Evolutionary conservation across 2,797 vertebrate genomes (phyloP).

Genomic region (Muscicapa comitata): DNA sequence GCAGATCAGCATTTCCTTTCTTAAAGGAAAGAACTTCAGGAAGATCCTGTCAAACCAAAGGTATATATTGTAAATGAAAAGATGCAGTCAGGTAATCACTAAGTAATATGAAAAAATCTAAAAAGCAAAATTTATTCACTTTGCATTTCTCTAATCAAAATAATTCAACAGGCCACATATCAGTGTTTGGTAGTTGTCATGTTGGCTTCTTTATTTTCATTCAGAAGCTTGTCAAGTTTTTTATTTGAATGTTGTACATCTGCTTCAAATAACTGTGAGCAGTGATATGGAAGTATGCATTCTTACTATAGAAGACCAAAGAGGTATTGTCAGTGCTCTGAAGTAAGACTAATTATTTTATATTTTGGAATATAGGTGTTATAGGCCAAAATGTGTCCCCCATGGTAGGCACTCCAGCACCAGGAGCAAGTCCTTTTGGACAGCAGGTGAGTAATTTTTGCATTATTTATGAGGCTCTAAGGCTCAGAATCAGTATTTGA

Average conservation of each 20-base stretch:
- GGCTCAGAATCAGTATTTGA: not conserved
- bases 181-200: not conserved
- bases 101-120: not conserved
- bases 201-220: not conserved
- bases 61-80: not conserved
- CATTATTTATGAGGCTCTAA: not conserved
- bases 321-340: not conserved
- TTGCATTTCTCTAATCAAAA: not conserved
- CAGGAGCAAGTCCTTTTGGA: slow-evolving; percentile 84
- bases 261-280: not conserved
- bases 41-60: not conserved
- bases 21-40: not conserved
- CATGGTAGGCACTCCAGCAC: slow-evolving; percentile 85
- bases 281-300: not conserved
- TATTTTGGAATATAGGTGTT: slow-evolving; percentile 82
- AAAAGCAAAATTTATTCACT: not conserved
- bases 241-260: not conserved
- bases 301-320: not conserved
- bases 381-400: slow-evolving; percentile 81
- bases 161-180: not conserved
- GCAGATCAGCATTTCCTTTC: slow-evolving; percentile 17
- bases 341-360: slow-evolving; percentile 64
- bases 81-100: not conserved
- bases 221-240: not conserved
- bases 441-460: slow-evolving; percentile 83